These are phyloP conservation scores for Vombatus ursinus DNA, from an alignment of 2,113 vertebrate species.

Conservation along the genomic window DNA sequence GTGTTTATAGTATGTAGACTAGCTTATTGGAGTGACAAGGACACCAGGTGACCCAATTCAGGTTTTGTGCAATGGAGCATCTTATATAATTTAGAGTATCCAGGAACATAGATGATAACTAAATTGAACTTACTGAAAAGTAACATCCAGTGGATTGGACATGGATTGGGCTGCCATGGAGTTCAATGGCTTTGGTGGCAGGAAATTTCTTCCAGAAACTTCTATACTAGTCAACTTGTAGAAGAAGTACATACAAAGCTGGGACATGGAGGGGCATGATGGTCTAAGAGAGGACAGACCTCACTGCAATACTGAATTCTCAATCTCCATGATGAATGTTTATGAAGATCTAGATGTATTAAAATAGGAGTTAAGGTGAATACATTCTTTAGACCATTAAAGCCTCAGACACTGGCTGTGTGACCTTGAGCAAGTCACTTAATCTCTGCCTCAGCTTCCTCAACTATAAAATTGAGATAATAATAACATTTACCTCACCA, in stretches of 20 bases:
- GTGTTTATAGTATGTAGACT: background rate
- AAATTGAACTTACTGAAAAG: background rate
- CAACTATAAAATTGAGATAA: background rate
- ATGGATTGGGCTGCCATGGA: background rate
- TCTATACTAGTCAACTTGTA: background rate
- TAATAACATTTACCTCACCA: background rate
- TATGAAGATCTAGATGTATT: background rate
- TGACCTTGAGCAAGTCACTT: background rate
- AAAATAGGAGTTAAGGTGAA: background rate
- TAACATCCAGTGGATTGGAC: background rate
- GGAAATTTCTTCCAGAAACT: background rate
- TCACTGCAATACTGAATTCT: background rate
- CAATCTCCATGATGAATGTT: background rate
- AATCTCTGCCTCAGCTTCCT: background rate
- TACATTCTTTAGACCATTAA: background rate
- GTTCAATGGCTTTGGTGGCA: background rate
- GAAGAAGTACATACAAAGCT: background rate
- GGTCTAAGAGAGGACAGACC: background rate
- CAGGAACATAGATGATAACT: background rate
- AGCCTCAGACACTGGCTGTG: background rate
- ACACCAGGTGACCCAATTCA: background rate
- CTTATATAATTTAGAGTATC: background rate
- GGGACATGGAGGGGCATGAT: background rate
- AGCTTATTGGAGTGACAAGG: background rate
- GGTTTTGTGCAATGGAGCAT: background rate